Evolutionary conservation across 2,113 vertebrate species (phyloP).

Genomic region (Chitala chitala): DNA sequence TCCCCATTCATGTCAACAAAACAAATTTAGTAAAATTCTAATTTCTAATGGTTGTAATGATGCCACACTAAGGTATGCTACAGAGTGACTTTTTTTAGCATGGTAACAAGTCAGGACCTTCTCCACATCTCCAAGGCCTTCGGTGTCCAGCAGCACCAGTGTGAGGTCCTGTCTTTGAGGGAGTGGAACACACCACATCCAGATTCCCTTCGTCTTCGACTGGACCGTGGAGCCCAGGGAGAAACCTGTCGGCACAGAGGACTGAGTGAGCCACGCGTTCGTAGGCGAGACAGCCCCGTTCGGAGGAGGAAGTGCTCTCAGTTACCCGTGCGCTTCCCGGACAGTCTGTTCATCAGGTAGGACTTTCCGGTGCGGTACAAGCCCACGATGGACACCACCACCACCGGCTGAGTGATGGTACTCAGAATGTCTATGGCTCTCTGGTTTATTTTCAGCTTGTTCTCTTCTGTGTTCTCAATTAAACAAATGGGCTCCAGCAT

Average conservation of each 20-base stretch:
- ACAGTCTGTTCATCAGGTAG: constrained; percentile 33
- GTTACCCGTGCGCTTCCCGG: constrained; percentile 20
- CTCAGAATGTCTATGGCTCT: too few relatives aligned
- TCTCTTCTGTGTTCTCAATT: too few relatives aligned
- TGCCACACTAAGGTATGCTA: too few relatives aligned
- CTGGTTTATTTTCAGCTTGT: too few relatives aligned
- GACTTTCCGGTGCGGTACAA: constrained; percentile 32
- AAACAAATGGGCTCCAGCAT: too few relatives aligned
- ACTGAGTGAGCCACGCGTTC: not conserved
- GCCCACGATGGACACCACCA: constrained; percentile 28
- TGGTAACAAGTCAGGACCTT: too few relatives aligned
- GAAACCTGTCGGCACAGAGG: constrained; percentile 43
- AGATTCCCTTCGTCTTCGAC: constrained; percentile 42
- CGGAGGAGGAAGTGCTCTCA: not conserved
- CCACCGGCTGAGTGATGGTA: constrained; percentile 25
- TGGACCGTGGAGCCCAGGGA: constrained; percentile 50
- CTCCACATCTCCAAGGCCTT: constrained; percentile 8
- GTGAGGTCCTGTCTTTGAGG: constrained; percentile 29
- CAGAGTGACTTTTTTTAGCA: too few relatives aligned
- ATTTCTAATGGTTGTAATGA: too few relatives aligned
- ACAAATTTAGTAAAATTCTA: too few relatives aligned
- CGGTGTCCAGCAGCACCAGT: constrained; percentile 45
- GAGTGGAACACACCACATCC: constrained; percentile 50
- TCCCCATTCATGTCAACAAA: too few relatives aligned
- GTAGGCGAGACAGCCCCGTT: not conserved